Conservation (phyloP, 1,140 invertebrate species). For the Carcinoscorpius rotundicauda region DNA sequence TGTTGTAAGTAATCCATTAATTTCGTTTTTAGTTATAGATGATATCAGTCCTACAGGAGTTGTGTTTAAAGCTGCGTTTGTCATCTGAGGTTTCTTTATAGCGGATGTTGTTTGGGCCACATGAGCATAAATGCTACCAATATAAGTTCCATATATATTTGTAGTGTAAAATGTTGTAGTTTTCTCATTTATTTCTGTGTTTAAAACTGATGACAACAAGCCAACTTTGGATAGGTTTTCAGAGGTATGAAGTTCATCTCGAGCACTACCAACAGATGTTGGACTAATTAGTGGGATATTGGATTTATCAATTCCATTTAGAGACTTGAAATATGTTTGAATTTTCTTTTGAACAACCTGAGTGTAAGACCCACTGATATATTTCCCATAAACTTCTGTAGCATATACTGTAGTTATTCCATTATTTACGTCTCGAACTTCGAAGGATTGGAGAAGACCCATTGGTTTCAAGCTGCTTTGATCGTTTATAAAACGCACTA, state of each 20-base stretch:
- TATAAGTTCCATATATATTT: constrained; percentile 33
- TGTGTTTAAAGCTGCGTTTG: constrained; percentile 44
- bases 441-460: constrained; percentile 15
- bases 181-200: constrained; percentile 23
- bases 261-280: constrained; percentile 11
- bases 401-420: constrained; percentile 83
- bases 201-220: constrained; percentile 54
- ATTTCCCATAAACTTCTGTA: constrained; percentile 75
- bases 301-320: background rate
- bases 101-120: constrained; percentile 54
- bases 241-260: constrained; percentile 31
- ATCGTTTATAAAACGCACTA: too few species aligned
- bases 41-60: constrained; percentile 39
- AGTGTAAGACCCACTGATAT: constrained; percentile 72
- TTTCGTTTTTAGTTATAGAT: constrained; percentile 10
- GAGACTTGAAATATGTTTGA: constrained; percentile 26
- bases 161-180: constrained; percentile 32
- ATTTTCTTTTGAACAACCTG: constrained; percentile 41
- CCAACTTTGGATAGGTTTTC: constrained; percentile 55
- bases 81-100: constrained; percentile 44
- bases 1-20: constrained; percentile 16
- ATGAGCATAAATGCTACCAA: constrained; percentile 35
- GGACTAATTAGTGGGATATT: background rate
- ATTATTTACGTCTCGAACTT: constrained; percentile 29
- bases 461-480: constrained; percentile 2